phyloP scores from a whole-genome alignment of 2,888 invertebrate species.

The Escarpia spicata region DNA sequence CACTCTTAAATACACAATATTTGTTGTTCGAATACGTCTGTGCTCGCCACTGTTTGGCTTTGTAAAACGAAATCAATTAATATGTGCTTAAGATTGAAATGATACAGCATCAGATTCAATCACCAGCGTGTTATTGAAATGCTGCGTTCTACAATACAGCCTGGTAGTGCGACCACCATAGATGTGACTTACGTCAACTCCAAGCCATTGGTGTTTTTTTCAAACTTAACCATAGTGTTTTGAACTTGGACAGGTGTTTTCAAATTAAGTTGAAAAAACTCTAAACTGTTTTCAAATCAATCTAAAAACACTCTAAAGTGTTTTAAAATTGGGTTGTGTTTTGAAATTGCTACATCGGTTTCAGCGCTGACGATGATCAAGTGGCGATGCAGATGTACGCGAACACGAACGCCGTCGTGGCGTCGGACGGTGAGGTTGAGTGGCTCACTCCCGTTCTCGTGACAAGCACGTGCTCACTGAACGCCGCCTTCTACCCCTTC shows the following conservation, averaged over 20 bases:
- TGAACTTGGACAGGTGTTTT: too few relatives aligned
- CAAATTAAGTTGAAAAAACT: too few relatives aligned
- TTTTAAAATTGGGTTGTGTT: too few relatives aligned
- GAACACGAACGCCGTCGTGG: background rate
- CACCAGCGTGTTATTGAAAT: too few relatives aligned
- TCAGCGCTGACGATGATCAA: background rate
- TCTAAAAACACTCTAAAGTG: too few relatives aligned
- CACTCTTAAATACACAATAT: background rate
- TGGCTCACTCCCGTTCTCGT: slow-evolving; percentile 3
- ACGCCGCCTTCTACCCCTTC: slow-evolving; percentile 19
- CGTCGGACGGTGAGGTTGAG: background rate
- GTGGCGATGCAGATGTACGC: slow-evolving; percentile 1
- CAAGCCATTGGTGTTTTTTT: too few relatives aligned
- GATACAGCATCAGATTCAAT: background rate
- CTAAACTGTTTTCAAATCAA: too few relatives aligned
- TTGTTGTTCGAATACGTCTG: background rate
- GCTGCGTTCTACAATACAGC: too few relatives aligned
- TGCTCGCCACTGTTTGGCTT: background rate
- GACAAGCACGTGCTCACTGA: slow-evolving; percentile 19
- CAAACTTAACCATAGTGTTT: too few relatives aligned
- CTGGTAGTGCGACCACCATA: too few relatives aligned
- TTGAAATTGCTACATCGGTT: background rate
- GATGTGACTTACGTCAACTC: too few relatives aligned
- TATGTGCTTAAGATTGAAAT: background rate
- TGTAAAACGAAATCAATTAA: background rate